Evolutionary conservation across 2,888 invertebrate genomes (phyloP), one percentile per base, ranked within the genome.

Genomic region (Patella depressa): DNA sequence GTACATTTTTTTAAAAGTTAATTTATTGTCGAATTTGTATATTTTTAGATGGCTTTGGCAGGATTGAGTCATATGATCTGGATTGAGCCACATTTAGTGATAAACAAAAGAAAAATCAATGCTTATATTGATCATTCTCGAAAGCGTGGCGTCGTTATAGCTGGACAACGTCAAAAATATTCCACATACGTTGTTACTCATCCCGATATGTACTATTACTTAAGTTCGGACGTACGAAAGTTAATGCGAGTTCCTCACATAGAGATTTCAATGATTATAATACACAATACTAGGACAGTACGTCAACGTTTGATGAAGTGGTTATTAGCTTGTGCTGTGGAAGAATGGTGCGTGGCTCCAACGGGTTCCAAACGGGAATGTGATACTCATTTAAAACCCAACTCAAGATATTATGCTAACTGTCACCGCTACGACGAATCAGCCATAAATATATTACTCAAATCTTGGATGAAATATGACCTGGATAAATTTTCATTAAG

Each of bases 401-500:
- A 72, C 0, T 72, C 78, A n/a, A 80, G 81, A n/a, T 78, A 78
- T 19, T 85, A 85, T 74, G 89, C 87, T 11, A 79, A 82, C 45
- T 91, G 91, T 76, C 91, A 92, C 81, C 78, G 89, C 14, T 91
- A 85, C 74, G 90, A 91, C 74, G 91, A 91, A 83, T 90, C 91
- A 0, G 91, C 90, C 9, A 82, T 92, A 17, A 92, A 92, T 79
- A 85, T 92, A 9, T 82, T 92, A 19, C 75, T 91, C 45, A 89
- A 90, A 78, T 91, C 91, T 54, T 84, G 84, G 83, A 89, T 89
- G 78, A 72, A 87, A 73, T 91, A 87, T 81, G 87, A 91, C 69
- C 80, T 82, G 24, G 80, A 78, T 2, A 82, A 82, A 45, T 91
- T 85, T 70, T 77, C 81, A 12, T 71, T 78, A 54, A 72, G 77